Base-by-base conservation (phyloP, 2,113 vertebrate genomes). In the Nanorana parkeri region DNA sequence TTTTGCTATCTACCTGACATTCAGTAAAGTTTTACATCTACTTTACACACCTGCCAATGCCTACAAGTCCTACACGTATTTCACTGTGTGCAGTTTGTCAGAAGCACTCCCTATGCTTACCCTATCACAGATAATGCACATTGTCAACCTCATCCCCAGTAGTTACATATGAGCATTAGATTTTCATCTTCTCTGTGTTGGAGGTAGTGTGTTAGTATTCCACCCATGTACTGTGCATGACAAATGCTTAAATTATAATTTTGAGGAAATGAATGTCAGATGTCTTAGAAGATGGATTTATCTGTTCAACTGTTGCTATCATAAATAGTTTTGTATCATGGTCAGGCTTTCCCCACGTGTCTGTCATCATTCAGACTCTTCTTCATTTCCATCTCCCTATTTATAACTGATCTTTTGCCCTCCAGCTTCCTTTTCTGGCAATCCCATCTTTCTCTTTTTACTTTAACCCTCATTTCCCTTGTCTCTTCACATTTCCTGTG, bases 311-410 rank as follows among this genome's bases (percentile, higher is more conserved):
- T 13, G 17, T 32, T n/a, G 6, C 17, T 54, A 52, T 15, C 8
- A 17, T 56, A 10, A 51, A 72, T 74, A 74, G 51, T 58, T 74
- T 20, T 74, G 23, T 55, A 52, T 32, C 52, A 55, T 54, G 15
- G 72, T 75, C 72, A 75, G 10, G 36, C 72, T 26, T 61, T 75
- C 26, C 36, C 28, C 19, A 55, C 36, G 29, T 21, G 28, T 3
- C 5, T 29, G 4, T 54, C 54, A 60, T 73, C 52, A 36, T 1
- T 36, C 32, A 74, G 54, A n/a, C 19, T 17, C 60, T 60, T 19
- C 29, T 54, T 60, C 29, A 28, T 74, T 36, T 74, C 52, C 28
- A 13, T 74, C 71, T 73, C 2, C 28, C 52, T 74, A 74, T 74
- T 74, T 58, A 60, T 74, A 29, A 74, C 20, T 17, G 32, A 63